Percentiles rank a stretch among this genome's conserved stretches.
These are phyloP conservation scores for Pachyseris speciosa DNA, from an alignment of 64 coral and sea anemone species.

Conservation along the genomic window DNA sequence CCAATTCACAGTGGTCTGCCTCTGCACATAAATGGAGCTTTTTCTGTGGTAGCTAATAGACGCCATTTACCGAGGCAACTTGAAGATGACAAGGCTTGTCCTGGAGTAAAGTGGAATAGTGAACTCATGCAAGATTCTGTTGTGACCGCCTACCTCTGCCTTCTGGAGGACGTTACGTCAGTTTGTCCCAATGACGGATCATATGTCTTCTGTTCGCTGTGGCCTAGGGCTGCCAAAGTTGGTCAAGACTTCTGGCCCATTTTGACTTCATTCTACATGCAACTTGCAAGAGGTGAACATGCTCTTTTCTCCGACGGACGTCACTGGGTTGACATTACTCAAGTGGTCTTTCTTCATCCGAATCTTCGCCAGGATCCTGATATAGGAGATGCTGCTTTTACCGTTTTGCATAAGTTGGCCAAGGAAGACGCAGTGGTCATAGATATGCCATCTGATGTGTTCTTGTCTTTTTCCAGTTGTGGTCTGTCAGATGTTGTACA, in stretches of 20 bases:
- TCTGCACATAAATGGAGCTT: slow-evolving; percentile 72
- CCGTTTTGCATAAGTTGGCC: slow-evolving; percentile 42
- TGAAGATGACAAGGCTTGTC: slow-evolving; percentile 66
- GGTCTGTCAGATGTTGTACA: not conserved
- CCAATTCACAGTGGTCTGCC: slow-evolving; percentile 76
- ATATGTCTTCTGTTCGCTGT: not conserved
- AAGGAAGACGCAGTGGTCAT: slow-evolving; percentile 22
- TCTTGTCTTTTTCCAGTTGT: slow-evolving; percentile 22
- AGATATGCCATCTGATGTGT: slow-evolving; percentile 64
- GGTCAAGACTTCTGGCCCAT: not conserved
- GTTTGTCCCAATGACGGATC: not conserved
- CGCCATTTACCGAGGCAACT: slow-evolving; percentile 50
- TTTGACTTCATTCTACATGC: slow-evolving; percentile 60
- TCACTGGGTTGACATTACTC: slow-evolving; percentile 31
- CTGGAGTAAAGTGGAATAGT: slow-evolving; percentile 81
- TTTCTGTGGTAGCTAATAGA: slow-evolving; percentile 68
- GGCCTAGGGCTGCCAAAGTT: not conserved
- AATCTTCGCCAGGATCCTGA: slow-evolving; percentile 8
- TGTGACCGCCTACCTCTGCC: slow-evolving; percentile 47
- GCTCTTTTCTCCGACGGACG: slow-evolving; percentile 61
- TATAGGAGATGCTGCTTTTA: slow-evolving; percentile 62
- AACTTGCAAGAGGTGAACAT: not conserved
- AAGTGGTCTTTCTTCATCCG: slow-evolving; percentile 48
- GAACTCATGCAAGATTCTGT: slow-evolving; percentile 57
- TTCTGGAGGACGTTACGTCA: slow-evolving; percentile 35